Evolutionary conservation across 2,888 invertebrate species (phyloP).

Genomic region (Polia nebulosa): DNA sequence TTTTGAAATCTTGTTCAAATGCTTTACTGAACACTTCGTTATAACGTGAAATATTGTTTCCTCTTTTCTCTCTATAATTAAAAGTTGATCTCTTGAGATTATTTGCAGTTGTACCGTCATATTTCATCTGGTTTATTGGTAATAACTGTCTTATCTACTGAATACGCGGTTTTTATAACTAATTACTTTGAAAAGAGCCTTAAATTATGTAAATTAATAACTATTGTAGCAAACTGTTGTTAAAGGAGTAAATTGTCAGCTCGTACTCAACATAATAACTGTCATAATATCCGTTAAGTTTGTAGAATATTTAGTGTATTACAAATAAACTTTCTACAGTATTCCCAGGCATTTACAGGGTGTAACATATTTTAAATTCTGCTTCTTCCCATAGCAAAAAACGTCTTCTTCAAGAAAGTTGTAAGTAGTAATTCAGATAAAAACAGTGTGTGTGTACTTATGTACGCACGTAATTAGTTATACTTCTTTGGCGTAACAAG

Average conservation of each 20-base stretch:
- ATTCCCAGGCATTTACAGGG: neutral
- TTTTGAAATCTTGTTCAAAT: conserved; percentile 44
- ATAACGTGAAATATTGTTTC: conserved; percentile 50
- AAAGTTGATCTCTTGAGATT: conserved; percentile 18
- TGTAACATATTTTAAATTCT: no score
- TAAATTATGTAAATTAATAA: neutral
- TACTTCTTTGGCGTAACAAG: no score
- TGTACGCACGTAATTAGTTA: no score
- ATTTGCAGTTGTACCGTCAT: neutral
- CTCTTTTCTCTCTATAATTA: conserved; percentile 41
- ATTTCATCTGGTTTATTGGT: neutral
- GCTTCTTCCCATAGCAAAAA: no score
- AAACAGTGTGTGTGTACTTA: no score
- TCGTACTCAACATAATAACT: conserved; percentile 26
- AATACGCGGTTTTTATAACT: neutral
- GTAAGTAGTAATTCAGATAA: no score
- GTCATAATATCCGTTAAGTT: conserved; percentile 17
- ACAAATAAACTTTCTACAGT: conserved; percentile 9
- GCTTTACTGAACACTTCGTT: conserved; percentile 36
- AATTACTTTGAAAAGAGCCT: neutral
- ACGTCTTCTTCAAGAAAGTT: no score
- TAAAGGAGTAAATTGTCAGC: conserved; percentile 28
- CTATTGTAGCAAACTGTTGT: conserved; percentile 8
- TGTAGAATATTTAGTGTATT: conserved; percentile 9
- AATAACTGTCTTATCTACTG: no score